Conservation (phyloP, 2,888 invertebrate species). For the Phlogophora meticulosa region DNA sequence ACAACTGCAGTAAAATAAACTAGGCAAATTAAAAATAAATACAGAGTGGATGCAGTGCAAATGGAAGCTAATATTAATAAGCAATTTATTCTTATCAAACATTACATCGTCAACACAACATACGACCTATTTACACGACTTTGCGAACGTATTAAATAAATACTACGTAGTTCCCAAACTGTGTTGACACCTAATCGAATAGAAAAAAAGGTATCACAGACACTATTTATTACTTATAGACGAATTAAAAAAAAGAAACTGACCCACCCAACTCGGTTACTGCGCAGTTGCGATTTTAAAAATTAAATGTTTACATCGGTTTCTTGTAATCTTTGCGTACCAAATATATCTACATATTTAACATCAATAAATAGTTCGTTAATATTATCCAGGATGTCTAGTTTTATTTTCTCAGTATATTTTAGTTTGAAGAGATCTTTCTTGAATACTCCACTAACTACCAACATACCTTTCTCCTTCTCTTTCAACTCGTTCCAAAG, state of each 20-base stretch:
- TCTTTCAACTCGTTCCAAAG: too few species aligned
- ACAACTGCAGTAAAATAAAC: too few species aligned
- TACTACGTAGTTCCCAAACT: constrained; percentile 37
- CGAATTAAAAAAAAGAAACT: constrained; percentile 22
- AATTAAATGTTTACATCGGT: constrained; percentile 32
- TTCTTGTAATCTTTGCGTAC: constrained; percentile 31
- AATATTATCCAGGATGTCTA: not conserved
- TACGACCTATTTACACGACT: constrained; percentile 13
- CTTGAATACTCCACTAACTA: too few species aligned
- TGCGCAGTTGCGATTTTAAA: constrained; percentile 34
- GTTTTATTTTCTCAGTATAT: not conserved
- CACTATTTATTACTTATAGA: constrained; percentile 28
- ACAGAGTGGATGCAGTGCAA: not conserved
- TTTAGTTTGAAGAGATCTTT: not conserved
- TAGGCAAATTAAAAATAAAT: too few species aligned
- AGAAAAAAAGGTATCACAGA: constrained; percentile 15
- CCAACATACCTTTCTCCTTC: too few species aligned
- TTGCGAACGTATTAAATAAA: constrained; percentile 7
- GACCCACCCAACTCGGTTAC: constrained; percentile 26
- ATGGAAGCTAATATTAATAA: not conserved
- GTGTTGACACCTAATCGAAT: constrained; percentile 25
- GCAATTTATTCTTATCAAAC: not conserved
- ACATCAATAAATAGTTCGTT: not conserved
- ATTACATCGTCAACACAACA: not conserved
- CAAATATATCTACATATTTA: not conserved